Base-by-base conservation (phyloP, 2,797 vertebrate species). In the Lophius americanus region DNA sequence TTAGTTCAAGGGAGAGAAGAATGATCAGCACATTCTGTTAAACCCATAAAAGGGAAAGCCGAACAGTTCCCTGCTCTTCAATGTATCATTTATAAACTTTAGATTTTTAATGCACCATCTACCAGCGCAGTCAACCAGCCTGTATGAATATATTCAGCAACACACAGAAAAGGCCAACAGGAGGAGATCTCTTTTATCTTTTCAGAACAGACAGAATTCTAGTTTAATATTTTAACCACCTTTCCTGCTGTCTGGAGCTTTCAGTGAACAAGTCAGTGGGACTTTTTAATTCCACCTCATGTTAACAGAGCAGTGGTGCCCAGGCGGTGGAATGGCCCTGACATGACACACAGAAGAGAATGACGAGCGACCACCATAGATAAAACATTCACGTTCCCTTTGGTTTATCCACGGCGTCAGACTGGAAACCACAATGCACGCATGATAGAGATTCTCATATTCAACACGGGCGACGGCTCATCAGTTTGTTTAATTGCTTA, bases 61-160 rank as follows among this genome's bases (percentile, higher is more conserved):
- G 60, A 78, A 71, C 47, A 41, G 44, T 76, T 83, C 67, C 72
- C 51, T 47, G 49, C 71, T 81, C 64, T 73, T 74, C 81, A 83
- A 88, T 91, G 60, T 61, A 86, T 89, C 78, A 82, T 92, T 92
- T 85, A 91, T 90, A 88, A 88, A 88, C 75, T 76, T 79, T 78
- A 67, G 70, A 80, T 85, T 81, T 88, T 84, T 76, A 75, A 84
- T 85, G 80, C 85, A 85, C 76, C 88, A 88, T 70, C 83, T 84
- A 88, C 87, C 75, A 83, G 81, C 82, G 59, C 70, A 77, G 79
- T 73, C 84, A 85, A 74, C 53, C 65, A 75, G 73, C 60, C 75
- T 51, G 66, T 79, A 90, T 93, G 85, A 92, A 92, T 93, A 88
- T 84, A 89, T 89, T 91, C 76, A 90, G 69, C 86, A 86, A 80